Evolutionary conservation across 2,797 vertebrate species (phyloP).

Genomic region (Delichon dasypus): DNA sequence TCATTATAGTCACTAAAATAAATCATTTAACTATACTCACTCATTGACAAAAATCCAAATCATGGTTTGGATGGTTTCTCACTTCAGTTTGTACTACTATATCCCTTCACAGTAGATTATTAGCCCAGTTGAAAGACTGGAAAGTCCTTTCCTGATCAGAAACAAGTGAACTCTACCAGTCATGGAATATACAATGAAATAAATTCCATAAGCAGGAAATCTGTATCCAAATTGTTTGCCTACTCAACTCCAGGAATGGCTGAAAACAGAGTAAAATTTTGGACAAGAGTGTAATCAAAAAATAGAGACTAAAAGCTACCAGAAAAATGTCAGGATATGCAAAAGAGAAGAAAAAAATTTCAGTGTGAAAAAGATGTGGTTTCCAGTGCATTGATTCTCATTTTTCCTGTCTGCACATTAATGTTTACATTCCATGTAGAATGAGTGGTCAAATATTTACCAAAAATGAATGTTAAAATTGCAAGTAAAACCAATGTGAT

Average conservation of each 20-base stretch:
- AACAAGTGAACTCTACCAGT: not conserved
- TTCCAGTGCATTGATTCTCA: not conserved
- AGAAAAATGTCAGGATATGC: not conserved
- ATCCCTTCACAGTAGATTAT: not conserved
- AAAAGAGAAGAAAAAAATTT: not conserved
- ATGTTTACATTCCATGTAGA: not conserved
- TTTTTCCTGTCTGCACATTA: not conserved
- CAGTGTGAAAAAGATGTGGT: not conserved
- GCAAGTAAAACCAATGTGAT: not conserved
- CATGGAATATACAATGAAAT: not conserved
- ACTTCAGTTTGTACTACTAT: not conserved
- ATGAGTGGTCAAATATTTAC: not conserved
- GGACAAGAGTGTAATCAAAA: not conserved
- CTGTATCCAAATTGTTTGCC: not conserved
- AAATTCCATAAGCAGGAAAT: not conserved
- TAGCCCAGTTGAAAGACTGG: not conserved
- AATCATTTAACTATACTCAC: not conserved
- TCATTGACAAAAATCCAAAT: not conserved
- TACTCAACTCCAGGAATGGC: not conserved
- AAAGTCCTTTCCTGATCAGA: not conserved
- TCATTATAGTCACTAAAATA: not conserved
- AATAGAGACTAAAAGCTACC: fast-evolving
- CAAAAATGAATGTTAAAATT: not conserved
- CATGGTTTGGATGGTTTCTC: not conserved
- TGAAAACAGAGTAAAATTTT: not conserved